Base-by-base conservation (phyloP, 92 coral and sea anemone species). In the Diadumene lineata region DNA sequence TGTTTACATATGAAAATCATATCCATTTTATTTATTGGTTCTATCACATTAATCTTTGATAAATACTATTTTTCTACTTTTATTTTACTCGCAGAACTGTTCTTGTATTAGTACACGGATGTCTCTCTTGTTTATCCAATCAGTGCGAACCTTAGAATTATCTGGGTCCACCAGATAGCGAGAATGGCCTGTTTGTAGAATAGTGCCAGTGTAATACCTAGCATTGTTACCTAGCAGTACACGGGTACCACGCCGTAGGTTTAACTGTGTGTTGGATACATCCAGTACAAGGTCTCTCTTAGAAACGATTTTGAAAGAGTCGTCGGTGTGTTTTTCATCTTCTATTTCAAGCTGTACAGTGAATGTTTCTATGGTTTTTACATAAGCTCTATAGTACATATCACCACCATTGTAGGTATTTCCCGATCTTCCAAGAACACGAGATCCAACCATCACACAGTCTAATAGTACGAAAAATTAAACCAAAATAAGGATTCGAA, bases 381-480 rank as follows among this genome's bases (percentile, higher is more conserved):
- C 68, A 26, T 57, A 57, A 19, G 79, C 68, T 38, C 26, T 73
- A 56, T 1, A 21, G 68, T 73, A 73, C 13, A 25, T 19, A 33
- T 73, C 26, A 1, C 29, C 50, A 6, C 66, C 51, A 0, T 0
- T 6, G 19, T 10, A 13, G 25, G 1, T 57, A 31, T 11, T 31
- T 1, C 31, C 69, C 79, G 69, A 73, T 25, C 56, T 73, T 43
- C 68, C 79, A 34, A 56, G 50, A 10, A 73, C 69, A 56, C 79
- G 79, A 2, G 79, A 73, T 17, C 79, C 79, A 56, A 60, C 68
- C 69, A 60, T 31, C 19, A 73, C 51, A 60, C 79, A 73, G 33
- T 43, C 79, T 72, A 24, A 72, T 25, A 25, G 6, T 17, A 69
- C 16, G 0, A 51, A 24, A 21, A 24, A 21, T 25, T 11, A 11